These are phyloP conservation scores for Prostheceraeus crozeri DNA, from an alignment of 2,888 invertebrate species.

Conservation along the genomic window DNA sequence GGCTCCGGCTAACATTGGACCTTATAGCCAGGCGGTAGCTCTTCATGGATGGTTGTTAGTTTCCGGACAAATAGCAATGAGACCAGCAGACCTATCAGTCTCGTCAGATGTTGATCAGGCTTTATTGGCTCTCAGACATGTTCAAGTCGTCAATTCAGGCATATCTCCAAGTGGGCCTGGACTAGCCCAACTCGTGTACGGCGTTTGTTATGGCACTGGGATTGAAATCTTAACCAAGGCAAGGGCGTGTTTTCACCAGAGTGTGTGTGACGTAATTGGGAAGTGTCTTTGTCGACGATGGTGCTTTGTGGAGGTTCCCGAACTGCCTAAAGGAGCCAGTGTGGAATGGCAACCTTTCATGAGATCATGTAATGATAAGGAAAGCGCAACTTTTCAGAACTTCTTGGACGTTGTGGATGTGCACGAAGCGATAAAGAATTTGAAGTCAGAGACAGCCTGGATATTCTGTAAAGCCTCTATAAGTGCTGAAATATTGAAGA, in stretches of 20 bases:
- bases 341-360: slow-evolving; percentile 95
- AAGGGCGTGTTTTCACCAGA: slow-evolving; percentile 43
- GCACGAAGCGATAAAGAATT: no score
- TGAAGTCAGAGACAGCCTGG: no score
- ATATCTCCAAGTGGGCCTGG: slow-evolving; percentile 64
- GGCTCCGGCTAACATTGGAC: slow-evolving; percentile 95
- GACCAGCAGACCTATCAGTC: slow-evolving; percentile 71
- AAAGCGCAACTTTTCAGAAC: no score
- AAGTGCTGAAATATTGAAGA: no score
- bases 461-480: no score
- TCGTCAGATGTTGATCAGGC: slow-evolving; percentile 70
- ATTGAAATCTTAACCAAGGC: slow-evolving; percentile 67
- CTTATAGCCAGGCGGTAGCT: slow-evolving; percentile 78
- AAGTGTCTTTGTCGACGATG: slow-evolving; percentile 60
- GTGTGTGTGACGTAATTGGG: no score
- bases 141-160: slow-evolving; percentile 72
- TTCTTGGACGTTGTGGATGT: no score
- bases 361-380: no score
- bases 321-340: slow-evolving; percentile 69
- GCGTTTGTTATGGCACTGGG: slow-evolving; percentile 76
- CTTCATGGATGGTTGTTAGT: slow-evolving; percentile 56
- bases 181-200: slow-evolving; percentile 74
- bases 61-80: slow-evolving; percentile 82
- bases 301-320: slow-evolving; percentile 65
- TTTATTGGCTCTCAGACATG: slow-evolving; percentile 73